Base-by-base conservation (phyloP, 30 jellyfish, hydroid and myxozoan genomes). In the Pseudorhiza aurosa region DNA sequence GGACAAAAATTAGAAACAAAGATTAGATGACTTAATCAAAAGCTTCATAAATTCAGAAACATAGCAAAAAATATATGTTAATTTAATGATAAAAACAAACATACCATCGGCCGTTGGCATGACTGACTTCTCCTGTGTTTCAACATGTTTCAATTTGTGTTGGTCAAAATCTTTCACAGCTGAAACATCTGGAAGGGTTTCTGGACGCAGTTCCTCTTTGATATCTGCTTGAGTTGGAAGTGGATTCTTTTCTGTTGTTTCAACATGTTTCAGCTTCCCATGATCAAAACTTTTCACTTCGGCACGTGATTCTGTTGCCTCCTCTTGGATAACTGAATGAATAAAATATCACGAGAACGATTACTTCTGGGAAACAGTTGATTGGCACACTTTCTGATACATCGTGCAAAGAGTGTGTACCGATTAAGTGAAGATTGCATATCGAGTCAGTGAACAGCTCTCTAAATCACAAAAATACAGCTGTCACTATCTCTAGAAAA, bases 201-300 rank as follows among this genome's bases (percentile, higher is more conserved):
- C 98, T 47, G 98, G 98, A 47, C 96, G 55, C 63, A 81, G 51
- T 72, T 91, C 98, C 58, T 85, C 95, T 40, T 79, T 84, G 47
- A 91, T 24, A 14, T 87, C 87, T 22, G 89, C 88, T 15, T 93
- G 91, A 0, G 98, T 91, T 68, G 98, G 98, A 1, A 91, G 72
- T 1, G 96, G 95, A 68, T 91, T 91, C 81, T 91, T 91, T 75
- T 91, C 98, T 46, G 71, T 93, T 12, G 98, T 91, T 67, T 91
- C 98, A 7, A 91, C 98, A 57, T 85, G 96, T 73, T 91, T 91
- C 88, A 91, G 39, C 26, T 85, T 85, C 58, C 88, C 56, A 24
- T 85, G 95, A 82, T 91, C 98, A 60, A 91, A 91, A 1, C 88
- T 19, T 68, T 91, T 91, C 58, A 91, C 98, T 73, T 91, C 98